Base-by-base conservation (phyloP, 23 tunicate genomes). In the Oikopleura vanhoeffeni region DNA sequence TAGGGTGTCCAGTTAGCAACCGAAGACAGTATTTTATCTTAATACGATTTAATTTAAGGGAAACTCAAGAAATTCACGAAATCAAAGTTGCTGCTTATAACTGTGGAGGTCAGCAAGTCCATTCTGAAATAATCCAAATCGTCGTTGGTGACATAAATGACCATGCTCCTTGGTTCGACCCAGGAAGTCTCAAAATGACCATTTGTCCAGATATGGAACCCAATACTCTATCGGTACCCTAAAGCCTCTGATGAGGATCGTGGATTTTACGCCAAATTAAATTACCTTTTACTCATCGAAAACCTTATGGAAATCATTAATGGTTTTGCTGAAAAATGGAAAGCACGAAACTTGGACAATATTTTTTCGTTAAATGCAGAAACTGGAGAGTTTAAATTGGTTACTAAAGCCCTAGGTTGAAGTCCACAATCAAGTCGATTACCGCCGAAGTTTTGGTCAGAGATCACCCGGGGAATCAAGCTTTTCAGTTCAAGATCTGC, bases 401-500 rank as follows among this genome's bases (percentile, higher is more conserved):
- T 49, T 24, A 24, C 24, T 13, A 49, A 49, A 49, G 64, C 13
- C 64, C 64, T 13, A 28, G 79, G 32, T 18, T 71, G 2, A 32
- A 71, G 4, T 18, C 27, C 35, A 71, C 27, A 4, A 38, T 71
- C 4, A 18, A 30, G 34, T 2, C 27, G 64, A 49, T 49, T 24
- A 49, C 64, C 13, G 64, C 24, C 18, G 64, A 49, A 49, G 24
- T 49, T 8, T 13, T 24, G 4, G 79, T 71, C 2, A 33, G 79
- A 13, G 79, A 71, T 71, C 79, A 71, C 35, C 79, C 79, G 35
- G 79, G 79, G 4, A 71, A 71, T 71, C 79, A 33, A 49, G 64
- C 27, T 71, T 71, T 71, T 13, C 79, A 38, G 79, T 33, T 32
- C 34, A 30, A 33, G 79, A 13, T 24, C 79, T 18, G 79, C 79